Evolutionary conservation across 2,888 invertebrate genomes (phyloP), one percentile per base, ranked within the genome.

Genomic region (Drosophila vallismaia): DNA sequence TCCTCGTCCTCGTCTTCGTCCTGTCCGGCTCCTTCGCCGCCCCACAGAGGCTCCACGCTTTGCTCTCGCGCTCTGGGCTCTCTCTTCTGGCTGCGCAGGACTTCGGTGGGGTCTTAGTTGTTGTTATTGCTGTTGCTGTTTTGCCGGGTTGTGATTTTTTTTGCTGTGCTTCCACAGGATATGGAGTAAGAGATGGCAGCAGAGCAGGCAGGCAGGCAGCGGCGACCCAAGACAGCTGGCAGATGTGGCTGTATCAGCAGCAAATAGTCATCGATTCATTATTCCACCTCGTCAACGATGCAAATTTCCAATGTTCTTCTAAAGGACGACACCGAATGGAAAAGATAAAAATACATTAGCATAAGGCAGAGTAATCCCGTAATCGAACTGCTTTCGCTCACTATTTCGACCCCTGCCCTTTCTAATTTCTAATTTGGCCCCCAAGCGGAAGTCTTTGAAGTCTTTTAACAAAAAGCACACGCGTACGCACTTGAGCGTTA

Each of bases 221-320:
- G 73, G 40, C 68, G 73, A 66, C 71, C 75, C 69, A 75, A 68
- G 75, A 76, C 74, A 74, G 71, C 77, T 70, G 71, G 74, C 83
- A 82, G 81, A 70, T 80, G 79, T 70, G 73, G 72, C 81, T 75
- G 80, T 77, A 85, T 79, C 85, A 79, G 79, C 77, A 74, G 70
- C 74, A 84, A 84, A 84, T 72, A 76, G 72, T 88, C 85, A 84
- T 87, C 86, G 84, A 84, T 88, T 88, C 87, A 81, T 86, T 86
- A 86, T 85, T 74, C 62, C 74, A 74, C 63, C 60, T 74, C 72
- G 75, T 83, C 77, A 78, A 79, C 78, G 77, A 79, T 74, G 79
- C 76, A 83, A 77, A 74, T 86, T 70, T 55, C 54, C 28, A 55
- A 64, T 50, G 67, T 66, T 56, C 56, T 66, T 56, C 56, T 60